A percentile compares a stretch with the other conserved stretches of the same genome.
phyloP scores from a whole-genome alignment of 2,888 invertebrate genomes.

The Netelia fuscicornis region DNA sequence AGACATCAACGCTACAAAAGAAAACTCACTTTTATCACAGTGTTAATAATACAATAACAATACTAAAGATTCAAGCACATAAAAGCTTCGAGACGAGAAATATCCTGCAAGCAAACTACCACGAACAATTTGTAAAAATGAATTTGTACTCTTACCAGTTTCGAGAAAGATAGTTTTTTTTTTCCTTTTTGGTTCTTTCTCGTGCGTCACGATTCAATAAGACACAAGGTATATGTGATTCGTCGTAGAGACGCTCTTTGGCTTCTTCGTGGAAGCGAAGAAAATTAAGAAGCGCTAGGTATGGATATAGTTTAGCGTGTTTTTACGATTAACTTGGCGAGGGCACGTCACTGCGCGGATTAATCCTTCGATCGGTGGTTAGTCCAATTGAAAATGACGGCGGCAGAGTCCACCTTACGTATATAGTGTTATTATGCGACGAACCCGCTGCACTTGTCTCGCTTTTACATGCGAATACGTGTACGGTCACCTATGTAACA shows the following conservation, averaged over 20 bases:
- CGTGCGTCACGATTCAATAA: neutral
- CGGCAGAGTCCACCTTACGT: slow-evolving; percentile 22
- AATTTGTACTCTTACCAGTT: neutral
- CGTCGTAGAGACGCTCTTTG: neutral
- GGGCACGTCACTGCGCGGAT: slow-evolving; percentile 16
- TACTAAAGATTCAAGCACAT: neutral
- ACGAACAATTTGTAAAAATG: slow-evolving; percentile 1
- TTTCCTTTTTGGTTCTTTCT: neutral
- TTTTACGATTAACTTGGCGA: neutral
- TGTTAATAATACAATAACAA: neutral
- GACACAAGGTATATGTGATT: neutral
- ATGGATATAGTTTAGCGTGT: neutral
- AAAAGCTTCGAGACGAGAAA: neutral
- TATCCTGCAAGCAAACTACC: neutral
- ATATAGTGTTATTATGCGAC: slow-evolving; percentile 11
- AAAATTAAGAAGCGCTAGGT: neutral
- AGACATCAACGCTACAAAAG: neutral
- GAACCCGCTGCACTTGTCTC: neutral
- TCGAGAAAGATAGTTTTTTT: neutral
- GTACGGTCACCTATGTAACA: neutral
- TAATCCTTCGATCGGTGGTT: slow-evolving; percentile 29
- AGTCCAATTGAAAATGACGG: slow-evolving; percentile 55
- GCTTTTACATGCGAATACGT: neutral
- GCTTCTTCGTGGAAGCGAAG: neutral
- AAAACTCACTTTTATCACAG: neutral